Evolutionary conservation across 2,888 invertebrate genomes (phyloP).

Genomic region (Eustalomyia histrio): DNA sequence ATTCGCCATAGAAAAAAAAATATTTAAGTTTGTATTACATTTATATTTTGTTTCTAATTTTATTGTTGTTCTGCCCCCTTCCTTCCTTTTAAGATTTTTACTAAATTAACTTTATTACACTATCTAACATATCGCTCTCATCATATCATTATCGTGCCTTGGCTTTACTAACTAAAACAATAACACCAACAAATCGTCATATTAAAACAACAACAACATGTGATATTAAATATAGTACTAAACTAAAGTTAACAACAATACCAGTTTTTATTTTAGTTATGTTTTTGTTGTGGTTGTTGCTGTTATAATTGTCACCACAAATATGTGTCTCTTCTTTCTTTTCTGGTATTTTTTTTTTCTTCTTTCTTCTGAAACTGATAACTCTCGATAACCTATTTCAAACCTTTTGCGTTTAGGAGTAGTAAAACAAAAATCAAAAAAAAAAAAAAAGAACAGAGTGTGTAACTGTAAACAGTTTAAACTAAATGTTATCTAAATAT

Average conservation of each 20-base stretch:
- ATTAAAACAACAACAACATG: conserved; percentile 20
- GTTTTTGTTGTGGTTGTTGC: conserved; percentile 23
- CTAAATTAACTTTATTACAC: conserved; percentile 12
- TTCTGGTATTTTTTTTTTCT: conserved; percentile 20
- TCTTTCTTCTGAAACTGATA: conserved; percentile 51
- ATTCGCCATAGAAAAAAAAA: too few relatives aligned
- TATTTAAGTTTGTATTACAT: too few relatives aligned
- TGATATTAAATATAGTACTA: not conserved
- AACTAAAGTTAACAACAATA: conserved; percentile 29
- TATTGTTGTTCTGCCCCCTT: too few relatives aligned
- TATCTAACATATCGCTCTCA: conserved; percentile 8
- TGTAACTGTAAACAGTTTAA: conserved; percentile 42
- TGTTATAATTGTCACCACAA: conserved; percentile 58
- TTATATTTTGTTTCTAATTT: too few relatives aligned
- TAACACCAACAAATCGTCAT: conserved; percentile 13
- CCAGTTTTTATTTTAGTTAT: conserved; percentile 33
- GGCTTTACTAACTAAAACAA: conserved; percentile 35
- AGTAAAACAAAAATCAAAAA: conserved; percentile 3
- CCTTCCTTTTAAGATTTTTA: not conserved
- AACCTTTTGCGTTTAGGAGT: conserved; percentile 49
- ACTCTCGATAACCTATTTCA: conserved; percentile 64
- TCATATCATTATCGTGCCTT: conserved; percentile 36
- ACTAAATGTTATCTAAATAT: conserved; percentile 27
- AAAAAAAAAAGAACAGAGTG: not conserved
- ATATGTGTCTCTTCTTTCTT: conserved; percentile 49